Conservation (phyloP, 2,888 invertebrate genomes). For the Willowsia nigromaculata region DNA sequence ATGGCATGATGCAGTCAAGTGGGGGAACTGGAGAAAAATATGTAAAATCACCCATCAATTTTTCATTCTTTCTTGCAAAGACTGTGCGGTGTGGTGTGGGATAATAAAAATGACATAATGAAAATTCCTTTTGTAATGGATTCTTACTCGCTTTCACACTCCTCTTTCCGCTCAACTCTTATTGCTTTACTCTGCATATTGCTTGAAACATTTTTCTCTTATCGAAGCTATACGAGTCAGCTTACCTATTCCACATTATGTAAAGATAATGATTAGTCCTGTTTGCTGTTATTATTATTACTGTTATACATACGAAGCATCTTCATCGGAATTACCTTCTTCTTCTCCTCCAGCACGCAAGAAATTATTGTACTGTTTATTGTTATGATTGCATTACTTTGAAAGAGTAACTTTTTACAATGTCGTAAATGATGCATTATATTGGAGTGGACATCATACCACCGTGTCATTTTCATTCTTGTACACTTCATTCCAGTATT, state of each 20-base stretch:
- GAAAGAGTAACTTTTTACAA: slow-evolving; percentile 18
- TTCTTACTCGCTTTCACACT: slow-evolving; percentile 37
- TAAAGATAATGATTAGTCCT: neutral
- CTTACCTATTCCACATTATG: too few relatives aligned
- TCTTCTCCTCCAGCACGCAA: neutral
- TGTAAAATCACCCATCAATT: neutral
- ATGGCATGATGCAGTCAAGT: neutral
- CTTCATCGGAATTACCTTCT: neutral
- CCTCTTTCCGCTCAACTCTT: neutral
- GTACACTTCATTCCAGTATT: neutral
- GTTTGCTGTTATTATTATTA: slow-evolving; percentile 21
- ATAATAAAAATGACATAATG: neutral
- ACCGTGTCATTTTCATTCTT: neutral
- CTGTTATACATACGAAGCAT: neutral
- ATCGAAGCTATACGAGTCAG: too few relatives aligned
- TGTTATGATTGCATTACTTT: slow-evolving; percentile 46
- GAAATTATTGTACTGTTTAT: slow-evolving; percentile 1
- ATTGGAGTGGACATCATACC: neutral
- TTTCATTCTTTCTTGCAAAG: neutral
- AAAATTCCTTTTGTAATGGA: slow-evolving; percentile 27
- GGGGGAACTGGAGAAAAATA: slow-evolving; percentile 16
- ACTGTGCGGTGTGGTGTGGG: neutral
- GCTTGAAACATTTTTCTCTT: neutral
- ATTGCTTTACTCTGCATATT: neutral
- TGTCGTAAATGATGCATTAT: slow-evolving; percentile 28